Evolutionary conservation across 2,113 vertebrate genomes (phyloP).

Genomic region (Gymnorhina tibicen): DNA sequence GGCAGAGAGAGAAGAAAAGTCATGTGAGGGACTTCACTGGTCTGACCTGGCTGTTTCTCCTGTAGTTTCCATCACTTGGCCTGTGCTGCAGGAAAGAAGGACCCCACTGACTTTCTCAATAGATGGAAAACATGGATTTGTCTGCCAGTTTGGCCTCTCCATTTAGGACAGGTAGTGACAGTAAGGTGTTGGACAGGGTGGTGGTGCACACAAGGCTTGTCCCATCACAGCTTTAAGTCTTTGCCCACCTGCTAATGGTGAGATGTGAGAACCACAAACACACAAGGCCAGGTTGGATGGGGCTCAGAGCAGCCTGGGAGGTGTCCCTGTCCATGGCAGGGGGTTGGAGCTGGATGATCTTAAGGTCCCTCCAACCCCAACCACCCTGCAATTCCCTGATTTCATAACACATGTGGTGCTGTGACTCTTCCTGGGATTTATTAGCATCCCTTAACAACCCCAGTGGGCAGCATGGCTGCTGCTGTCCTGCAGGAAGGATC

Average conservation of each 20-base stretch:
- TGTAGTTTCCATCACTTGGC: background rate
- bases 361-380: background rate
- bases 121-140: background rate
- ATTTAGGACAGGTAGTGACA: background rate
- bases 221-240: background rate
- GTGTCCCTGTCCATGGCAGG: background rate
- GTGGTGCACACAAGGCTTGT: background rate
- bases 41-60: background rate
- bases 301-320: background rate
- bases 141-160: background rate
- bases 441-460: background rate
- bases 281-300: background rate
- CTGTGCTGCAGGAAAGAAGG: background rate
- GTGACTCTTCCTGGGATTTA: background rate
- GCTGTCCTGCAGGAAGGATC: background rate
- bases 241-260: background rate
- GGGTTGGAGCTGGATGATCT: background rate
- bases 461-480: background rate
- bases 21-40: background rate
- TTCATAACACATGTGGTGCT: accelerated
- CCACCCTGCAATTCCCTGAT: background rate
- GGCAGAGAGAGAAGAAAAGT: background rate
- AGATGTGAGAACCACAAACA: background rate
- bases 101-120: background rate
- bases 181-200: background rate